phyloP scores from a whole-genome alignment of 2,797 vertebrate species.

The Lacerta agilis region DNA sequence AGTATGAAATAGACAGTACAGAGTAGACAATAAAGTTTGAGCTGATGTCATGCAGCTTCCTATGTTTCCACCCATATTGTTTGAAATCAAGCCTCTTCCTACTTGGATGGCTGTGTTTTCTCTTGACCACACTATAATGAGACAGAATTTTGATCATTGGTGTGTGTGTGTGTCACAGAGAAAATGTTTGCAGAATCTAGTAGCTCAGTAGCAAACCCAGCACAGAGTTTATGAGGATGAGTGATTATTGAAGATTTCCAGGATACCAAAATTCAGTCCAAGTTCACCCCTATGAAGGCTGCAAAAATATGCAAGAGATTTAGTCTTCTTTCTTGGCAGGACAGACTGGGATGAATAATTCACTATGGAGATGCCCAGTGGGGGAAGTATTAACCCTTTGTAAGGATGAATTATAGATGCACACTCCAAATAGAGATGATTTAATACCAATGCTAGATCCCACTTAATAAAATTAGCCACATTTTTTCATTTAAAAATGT shows the following conservation, averaged over 20 bases:
- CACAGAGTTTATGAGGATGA: neutral
- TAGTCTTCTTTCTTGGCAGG: slow-evolving; percentile 10
- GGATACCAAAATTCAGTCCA: slow-evolving; percentile 34
- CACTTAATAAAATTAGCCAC: slow-evolving; percentile 23
- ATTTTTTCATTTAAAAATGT: neutral
- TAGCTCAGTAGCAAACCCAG: neutral
- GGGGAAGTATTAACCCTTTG: slow-evolving; percentile 37
- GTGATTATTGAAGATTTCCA: slow-evolving; percentile 1
- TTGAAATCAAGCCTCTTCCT: too few species aligned
- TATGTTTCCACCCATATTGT: too few species aligned
- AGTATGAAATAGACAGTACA: too few species aligned
- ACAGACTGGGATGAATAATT: slow-evolving; percentile 36
- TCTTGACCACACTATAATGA: neutral
- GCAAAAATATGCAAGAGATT: slow-evolving; percentile 36
- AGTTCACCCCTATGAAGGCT: neutral
- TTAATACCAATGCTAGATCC: slow-evolving; percentile 8
- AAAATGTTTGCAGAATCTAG: neutral
- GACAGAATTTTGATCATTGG: neutral
- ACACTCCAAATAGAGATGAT: slow-evolving; percentile 22
- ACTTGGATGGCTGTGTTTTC: too few species aligned
- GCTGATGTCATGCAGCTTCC: too few species aligned
- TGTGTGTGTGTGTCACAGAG: neutral
- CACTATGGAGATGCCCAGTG: slow-evolving; percentile 16
- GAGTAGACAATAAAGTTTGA: too few species aligned
- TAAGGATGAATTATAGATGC: slow-evolving; percentile 36